These are phyloP conservation scores for Drosophila longiperda DNA, from an alignment of 2,888 invertebrate species.

Conservation along the genomic window DNA sequence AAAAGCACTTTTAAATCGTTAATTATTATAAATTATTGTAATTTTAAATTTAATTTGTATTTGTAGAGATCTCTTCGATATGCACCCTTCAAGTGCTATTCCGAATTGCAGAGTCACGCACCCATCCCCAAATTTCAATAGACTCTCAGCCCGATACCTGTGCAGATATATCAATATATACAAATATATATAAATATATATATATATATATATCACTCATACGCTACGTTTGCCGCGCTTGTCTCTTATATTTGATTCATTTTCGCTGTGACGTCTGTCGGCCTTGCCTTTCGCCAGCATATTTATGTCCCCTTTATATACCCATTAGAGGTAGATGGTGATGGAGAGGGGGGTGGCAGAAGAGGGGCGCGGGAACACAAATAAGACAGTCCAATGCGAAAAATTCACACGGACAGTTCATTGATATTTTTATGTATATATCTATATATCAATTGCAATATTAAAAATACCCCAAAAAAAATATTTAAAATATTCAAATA, in stretches of 20 bases:
- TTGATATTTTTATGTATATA: constrained; percentile 24
- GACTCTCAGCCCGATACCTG: constrained; percentile 29
- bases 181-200: no score
- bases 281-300: constrained; percentile 64
- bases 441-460: constrained; percentile 1
- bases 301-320: constrained; percentile 12
- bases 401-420: constrained; percentile 45
- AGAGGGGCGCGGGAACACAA: constrained; percentile 2
- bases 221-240: constrained; percentile 59
- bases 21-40: neutral
- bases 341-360: constrained; percentile 1
- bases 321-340: neutral
- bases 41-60: neutral
- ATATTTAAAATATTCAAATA: constrained; percentile 5
- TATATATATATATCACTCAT: constrained; percentile 60
- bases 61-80: neutral
- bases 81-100: neutral
- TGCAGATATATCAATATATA: constrained; percentile 18
- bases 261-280: constrained; percentile 54
- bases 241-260: constrained; percentile 51
- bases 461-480: constrained; percentile 13
- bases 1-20: neutral
- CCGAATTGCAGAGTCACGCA: constrained; percentile 34
- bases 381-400: constrained; percentile 36
- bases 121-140: constrained; percentile 48